Conservation (phyloP, 2,888 invertebrate genomes). For the Taphrorychus bicolor region DNA sequence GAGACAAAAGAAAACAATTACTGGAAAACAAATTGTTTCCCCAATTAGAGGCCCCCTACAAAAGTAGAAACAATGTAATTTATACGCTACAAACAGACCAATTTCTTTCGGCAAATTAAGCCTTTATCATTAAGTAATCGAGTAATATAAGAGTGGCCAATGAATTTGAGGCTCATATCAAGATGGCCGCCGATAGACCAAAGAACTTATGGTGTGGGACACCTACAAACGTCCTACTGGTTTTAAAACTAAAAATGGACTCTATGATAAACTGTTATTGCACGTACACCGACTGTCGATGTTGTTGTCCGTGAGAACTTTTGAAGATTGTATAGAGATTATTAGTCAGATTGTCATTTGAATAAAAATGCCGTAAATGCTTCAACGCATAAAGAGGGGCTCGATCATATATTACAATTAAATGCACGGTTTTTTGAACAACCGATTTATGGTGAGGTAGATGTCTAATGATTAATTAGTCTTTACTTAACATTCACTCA, state of each 20-base stretch:
- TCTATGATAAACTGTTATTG: constrained; percentile 3
- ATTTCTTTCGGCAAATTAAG: constrained; percentile 20
- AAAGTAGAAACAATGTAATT: constrained; percentile 16
- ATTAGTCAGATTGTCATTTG: constrained; percentile 5
- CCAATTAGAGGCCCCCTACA: constrained; percentile 20
- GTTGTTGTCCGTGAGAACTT: constrained; percentile 5
- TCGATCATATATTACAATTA: constrained; percentile 5
- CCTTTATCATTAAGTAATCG: neutral
- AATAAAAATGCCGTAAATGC: constrained; percentile 6
- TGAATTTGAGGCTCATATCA: neutral
- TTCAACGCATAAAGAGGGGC: neutral
- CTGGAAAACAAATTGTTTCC: constrained; percentile 28
- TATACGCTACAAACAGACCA: constrained; percentile 17
- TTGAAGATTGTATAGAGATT: neutral
- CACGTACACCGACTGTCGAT: neutral
- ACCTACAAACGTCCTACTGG: constrained; percentile 24
- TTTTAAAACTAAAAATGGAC: constrained; percentile 13
- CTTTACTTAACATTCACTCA: no score
- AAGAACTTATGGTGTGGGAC: neutral
- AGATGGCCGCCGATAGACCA: constrained; percentile 19
- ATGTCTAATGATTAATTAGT: no score
- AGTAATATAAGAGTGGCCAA: neutral
- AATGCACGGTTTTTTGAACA: neutral
- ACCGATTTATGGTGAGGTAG: neutral
- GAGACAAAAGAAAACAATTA: constrained; percentile 20